phyloP scores from a whole-genome alignment of 2,888 invertebrate species.

The Anthrax anthrax region DNA sequence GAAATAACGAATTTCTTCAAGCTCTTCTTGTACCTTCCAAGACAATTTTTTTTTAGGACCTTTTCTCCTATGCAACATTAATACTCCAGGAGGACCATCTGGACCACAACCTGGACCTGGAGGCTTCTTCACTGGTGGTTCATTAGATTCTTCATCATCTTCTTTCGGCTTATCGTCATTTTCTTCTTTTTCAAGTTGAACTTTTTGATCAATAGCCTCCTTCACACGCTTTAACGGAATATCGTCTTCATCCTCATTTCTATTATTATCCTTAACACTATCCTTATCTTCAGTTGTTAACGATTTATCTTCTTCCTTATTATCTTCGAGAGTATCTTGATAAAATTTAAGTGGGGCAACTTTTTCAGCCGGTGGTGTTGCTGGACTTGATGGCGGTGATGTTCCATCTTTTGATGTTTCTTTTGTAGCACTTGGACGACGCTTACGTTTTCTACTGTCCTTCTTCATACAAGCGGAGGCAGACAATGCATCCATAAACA shows the following conservation, averaged over 20 bases:
- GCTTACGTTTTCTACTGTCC: constrained; percentile 64
- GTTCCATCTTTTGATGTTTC: constrained; percentile 44
- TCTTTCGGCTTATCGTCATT: constrained; percentile 21
- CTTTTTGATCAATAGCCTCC: constrained; percentile 31
- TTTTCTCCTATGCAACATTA: constrained; percentile 54
- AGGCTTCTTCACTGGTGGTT: constrained; percentile 15
- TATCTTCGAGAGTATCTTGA: constrained; percentile 70
- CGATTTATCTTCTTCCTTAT: constrained; percentile 24
- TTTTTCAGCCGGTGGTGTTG: constrained; percentile 12
- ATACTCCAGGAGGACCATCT: constrained; percentile 57
- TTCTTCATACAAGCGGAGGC: constrained; percentile 59
- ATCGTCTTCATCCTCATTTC: constrained; percentile 27
- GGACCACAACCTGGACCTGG: constrained; percentile 35
- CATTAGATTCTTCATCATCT: constrained; percentile 18
- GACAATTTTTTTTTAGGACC: constrained; percentile 67
- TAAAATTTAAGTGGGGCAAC: constrained; percentile 66
- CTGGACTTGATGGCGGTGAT: constrained; percentile 42
- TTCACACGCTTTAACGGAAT: constrained; percentile 31
- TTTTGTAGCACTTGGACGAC: constrained; percentile 48
- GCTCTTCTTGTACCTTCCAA: constrained; percentile 66
- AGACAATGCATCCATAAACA: constrained; percentile 83
- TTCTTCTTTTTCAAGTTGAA: constrained; percentile 21
- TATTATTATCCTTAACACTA: constrained; percentile 31
- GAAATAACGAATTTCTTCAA: constrained; percentile 77
- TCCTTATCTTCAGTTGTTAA: background rate